A percentile compares a stretch with the other conserved stretches of the same genome.
Evolutionary conservation across 2,888 invertebrate species (phyloP).

Genomic region (Chouioia cunea): DNA sequence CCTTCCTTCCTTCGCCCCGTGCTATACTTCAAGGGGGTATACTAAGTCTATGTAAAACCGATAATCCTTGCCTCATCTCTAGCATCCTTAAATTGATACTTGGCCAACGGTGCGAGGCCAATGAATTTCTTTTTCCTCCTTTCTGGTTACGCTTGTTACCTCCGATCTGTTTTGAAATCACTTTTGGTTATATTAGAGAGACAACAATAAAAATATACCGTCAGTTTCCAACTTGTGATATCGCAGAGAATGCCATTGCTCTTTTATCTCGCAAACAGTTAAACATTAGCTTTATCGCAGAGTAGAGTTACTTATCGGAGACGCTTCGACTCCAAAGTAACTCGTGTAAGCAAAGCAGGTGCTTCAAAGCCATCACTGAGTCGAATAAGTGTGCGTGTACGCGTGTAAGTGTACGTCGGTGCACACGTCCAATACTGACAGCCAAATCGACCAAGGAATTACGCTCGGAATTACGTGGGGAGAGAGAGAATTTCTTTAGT

Average conservation of each 20-base stretch:
- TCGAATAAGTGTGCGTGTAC: neutral
- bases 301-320: slow-evolving; percentile 19
- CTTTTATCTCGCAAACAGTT: too few species aligned
- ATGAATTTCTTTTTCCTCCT: slow-evolving; percentile 35
- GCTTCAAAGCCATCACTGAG: slow-evolving; percentile 18
- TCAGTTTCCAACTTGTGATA: too few species aligned
- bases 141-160: neutral
- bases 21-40: slow-evolving; percentile 39
- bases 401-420: neutral
- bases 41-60: slow-evolving; percentile 59
- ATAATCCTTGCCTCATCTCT: slow-evolving; percentile 56
- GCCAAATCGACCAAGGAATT: slow-evolving; percentile 56
- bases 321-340: neutral
- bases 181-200: too few species aligned
- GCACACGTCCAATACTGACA: slow-evolving; percentile 45
- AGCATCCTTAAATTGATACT: slow-evolving; percentile 58
- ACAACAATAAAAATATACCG: too few species aligned
- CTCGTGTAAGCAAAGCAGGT: slow-evolving; percentile 24
- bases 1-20: slow-evolving; percentile 34
- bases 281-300: too few species aligned
- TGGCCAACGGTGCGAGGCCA: slow-evolving; percentile 31
- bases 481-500: slow-evolving; percentile 36
- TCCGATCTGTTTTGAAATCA: too few species aligned
- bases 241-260: too few species aligned
- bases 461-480: slow-evolving; percentile 42